Evolutionary conservation across 2,888 invertebrate genomes (phyloP), one percentile per base, ranked within the genome.

Genomic region (Lamellibrachia satsuma): DNA sequence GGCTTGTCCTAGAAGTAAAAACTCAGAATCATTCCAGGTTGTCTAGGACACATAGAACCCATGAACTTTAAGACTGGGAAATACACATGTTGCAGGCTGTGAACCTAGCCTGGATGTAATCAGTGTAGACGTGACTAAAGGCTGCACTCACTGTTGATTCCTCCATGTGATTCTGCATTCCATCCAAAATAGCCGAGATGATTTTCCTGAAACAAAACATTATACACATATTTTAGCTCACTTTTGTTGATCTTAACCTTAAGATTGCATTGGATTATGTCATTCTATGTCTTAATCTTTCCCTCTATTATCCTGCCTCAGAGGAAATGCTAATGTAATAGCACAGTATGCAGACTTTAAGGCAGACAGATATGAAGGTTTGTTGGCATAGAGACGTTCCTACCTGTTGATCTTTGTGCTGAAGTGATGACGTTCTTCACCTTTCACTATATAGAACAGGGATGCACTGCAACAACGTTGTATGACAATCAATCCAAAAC

Each of bases 391-490:
- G 60, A 60, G 11, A 60, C 8, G 15, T 60, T 75, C 93, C 22
- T 11, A 93, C 93, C 92, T 97, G 95, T 98, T 98, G 93, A 98
- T 97, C 95, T 97, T 97, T 27, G 98, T 97, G 55, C 98, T 98
- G 94, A 98, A 97, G 94, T 97, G 97, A 7, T 97, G 97, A 94
- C 98, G 98, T 95, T 98, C 98, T 94, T 98, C 98, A 90, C 98
- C 98, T 97, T 99, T 99, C 3, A 99, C 98, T 95, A 99, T 98
- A 96, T 99, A 99, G 97, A 99, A 99, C 93, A 99, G 97, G 7
- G 98, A 98, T 6, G 99, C 99, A 97, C 99, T 99, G 96, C 91
- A 97, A 97, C 93, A 93, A 93, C 94, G 93, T 52, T 51, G 92
- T n/a, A 75, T 15, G 22, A 75, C 55, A 93, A 90, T 51, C 27